Evolutionary conservation across 1,140 invertebrate species (phyloP).

Genomic region (Drosophila lacteicornis): DNA sequence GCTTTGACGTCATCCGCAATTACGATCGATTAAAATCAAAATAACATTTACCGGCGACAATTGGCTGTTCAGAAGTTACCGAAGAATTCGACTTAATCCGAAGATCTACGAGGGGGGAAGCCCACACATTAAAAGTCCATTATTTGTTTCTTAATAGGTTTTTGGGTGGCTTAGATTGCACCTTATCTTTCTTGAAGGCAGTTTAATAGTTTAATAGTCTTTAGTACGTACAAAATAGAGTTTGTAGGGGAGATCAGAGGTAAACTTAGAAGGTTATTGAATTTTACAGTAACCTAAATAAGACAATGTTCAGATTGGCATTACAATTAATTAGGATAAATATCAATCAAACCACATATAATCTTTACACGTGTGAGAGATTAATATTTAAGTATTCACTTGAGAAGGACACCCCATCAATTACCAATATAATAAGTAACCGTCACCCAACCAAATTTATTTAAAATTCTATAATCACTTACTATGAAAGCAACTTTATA

Average conservation of each 20-base stretch:
- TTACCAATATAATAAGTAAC: not conserved
- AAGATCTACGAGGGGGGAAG: conserved; percentile 17
- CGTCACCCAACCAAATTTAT: not conserved
- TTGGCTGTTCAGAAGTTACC: conserved; percentile 15
- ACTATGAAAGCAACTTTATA: not conserved
- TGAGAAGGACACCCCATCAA: not conserved
- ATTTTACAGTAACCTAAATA: no score
- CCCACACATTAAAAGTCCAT: conserved; percentile 19
- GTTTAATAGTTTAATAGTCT: not conserved
- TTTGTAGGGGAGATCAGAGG: not conserved
- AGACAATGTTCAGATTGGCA: no score
- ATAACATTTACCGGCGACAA: conserved; percentile 57
- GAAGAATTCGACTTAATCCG: conserved; percentile 4
- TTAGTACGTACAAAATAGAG: not conserved
- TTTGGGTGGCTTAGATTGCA: not conserved
- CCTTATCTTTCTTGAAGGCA: not conserved
- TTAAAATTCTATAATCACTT: not conserved
- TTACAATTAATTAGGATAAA: not conserved
- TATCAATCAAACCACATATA: no score
- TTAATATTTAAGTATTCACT: not conserved
- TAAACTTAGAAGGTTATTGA: no score
- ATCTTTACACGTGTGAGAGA: not conserved
- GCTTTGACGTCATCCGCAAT: conserved; percentile 53
- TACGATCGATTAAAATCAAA: conserved; percentile 72
- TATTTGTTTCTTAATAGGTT: conserved; percentile 1